Base-by-base conservation (phyloP, 2,888 invertebrate species). In the Drosophila planitibia region DNA sequence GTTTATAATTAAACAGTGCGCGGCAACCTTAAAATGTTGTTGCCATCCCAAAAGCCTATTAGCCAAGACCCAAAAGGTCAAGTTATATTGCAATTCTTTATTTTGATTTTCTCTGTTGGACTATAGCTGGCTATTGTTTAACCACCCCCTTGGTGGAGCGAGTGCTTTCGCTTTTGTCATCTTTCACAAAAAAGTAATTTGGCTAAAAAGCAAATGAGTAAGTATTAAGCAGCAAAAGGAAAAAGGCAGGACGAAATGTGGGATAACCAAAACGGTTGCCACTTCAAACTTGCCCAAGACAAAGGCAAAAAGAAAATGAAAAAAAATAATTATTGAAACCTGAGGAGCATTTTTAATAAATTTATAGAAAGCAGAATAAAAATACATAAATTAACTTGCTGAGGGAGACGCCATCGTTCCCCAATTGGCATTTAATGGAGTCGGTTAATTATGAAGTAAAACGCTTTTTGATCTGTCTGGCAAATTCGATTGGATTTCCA, bases 341-440 rank as follows among this genome's bases (percentile, higher is more conserved):
- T 72, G 78, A 60, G 66, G 30, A 44, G 49, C 22, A 58, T 64
- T 55, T 55, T 73, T 67, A 71, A 77, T 71, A 71, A 66, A 80
- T 77, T 61, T 52, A 53, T 49, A 49, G 51, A 25, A 53, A 53
- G 32, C 51, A 16, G 52, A 55, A 54, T 12, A 44, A 22, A 37
- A 49, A 41, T 51, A 35, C 52, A 66, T 63, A 81, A 78, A 90
- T 90, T 71, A 88, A 71, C 71, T 75, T 64, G 28, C 10, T 19
- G 3, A 12, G 37, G 39, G 14, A 32, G 39, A 49, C 22, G 41
- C n/a, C 49, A 9, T 47, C 10, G 25, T 22, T 52, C 68, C 66
- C 72, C 84, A 88, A 88, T 90, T 88, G 81, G 52, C 65, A 75
- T 85, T 74, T 90, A 90, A 85, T 85, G 81, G 73, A 85, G 81